These are phyloP conservation scores for Blomia tropicalis DNA, from an alignment of 2,888 invertebrate species.

Conservation along the genomic window DNA sequence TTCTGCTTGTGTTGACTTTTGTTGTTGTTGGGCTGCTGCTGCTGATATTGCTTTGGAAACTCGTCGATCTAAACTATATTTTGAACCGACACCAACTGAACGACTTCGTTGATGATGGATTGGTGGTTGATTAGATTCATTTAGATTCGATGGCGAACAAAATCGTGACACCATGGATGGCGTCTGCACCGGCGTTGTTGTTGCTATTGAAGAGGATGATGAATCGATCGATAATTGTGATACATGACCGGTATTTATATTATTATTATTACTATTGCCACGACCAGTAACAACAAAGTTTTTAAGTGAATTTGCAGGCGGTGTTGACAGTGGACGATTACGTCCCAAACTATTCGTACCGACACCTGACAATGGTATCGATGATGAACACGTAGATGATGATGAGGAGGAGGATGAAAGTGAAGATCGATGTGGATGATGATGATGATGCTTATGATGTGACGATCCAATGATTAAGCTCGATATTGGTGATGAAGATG, in stretches of 20 bases:
- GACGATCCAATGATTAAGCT: no score
- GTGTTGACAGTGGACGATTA: background rate
- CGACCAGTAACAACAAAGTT: slow-evolving; percentile 13
- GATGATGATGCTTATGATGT: background rate
- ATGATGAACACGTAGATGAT: background rate
- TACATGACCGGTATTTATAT: background rate
- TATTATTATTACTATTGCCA: background rate
- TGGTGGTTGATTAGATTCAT: background rate
- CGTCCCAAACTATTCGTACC: background rate
- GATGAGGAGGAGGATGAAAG: slow-evolving; percentile 7
- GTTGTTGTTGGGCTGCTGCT: background rate
- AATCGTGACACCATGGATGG: background rate
- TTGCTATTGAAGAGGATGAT: background rate
- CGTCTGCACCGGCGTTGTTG: background rate
- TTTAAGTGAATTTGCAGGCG: background rate
- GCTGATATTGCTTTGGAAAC: background rate
- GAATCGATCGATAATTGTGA: background rate
- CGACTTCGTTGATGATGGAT: slow-evolving; percentile 12
- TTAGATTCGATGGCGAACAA: background rate
- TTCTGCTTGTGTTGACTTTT: background rate
- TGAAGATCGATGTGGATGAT: background rate
- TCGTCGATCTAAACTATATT: background rate
- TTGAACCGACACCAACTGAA: slow-evolving; percentile 5
- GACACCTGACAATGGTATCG: no score
- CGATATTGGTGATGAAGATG: no score